Conservation (phyloP, 1,140 invertebrate genomes). For the Drosophila ogumai region DNA sequence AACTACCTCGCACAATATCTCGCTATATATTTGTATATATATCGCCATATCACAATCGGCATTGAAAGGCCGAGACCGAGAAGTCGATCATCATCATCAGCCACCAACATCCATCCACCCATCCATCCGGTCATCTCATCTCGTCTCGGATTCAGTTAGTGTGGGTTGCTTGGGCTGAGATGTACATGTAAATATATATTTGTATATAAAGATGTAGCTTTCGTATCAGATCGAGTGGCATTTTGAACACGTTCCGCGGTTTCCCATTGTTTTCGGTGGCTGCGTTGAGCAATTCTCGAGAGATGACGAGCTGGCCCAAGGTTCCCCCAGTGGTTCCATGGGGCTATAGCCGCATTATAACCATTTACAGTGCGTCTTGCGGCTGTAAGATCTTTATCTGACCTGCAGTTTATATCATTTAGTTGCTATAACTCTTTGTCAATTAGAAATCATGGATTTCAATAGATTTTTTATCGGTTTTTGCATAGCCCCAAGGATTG, state of each 20-base stretch:
- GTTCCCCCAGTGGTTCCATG: slow-evolving; percentile 13
- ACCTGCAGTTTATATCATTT: slow-evolving; percentile 1
- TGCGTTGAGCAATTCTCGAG: slow-evolving; percentile 42
- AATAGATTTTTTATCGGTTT: background rate
- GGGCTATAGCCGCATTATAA: slow-evolving; percentile 3
- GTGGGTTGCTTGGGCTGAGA: slow-evolving; percentile 14
- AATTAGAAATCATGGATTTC: background rate
- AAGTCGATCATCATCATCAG: slow-evolving; percentile 8
- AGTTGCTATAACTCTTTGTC: background rate
- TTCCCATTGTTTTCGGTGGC: slow-evolving; percentile 42
- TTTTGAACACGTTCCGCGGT: slow-evolving; percentile 65
- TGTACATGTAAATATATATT: background rate
- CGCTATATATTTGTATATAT: background rate
- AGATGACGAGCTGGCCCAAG: slow-evolving; percentile 37
- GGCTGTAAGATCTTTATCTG: slow-evolving; percentile 7
- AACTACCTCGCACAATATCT: slow-evolving; percentile 26
- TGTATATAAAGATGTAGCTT: slow-evolving; percentile 1
- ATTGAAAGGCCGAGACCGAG: slow-evolving; percentile 14
- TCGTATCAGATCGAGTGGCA: slow-evolving; percentile 62
- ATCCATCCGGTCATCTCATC: slow-evolving; percentile 17
- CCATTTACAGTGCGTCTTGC: slow-evolving; percentile 13
- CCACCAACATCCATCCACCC: slow-evolving; percentile 2
- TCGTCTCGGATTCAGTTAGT: slow-evolving; percentile 5
- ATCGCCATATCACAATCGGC: slow-evolving; percentile 9
- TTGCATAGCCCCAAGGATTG: too few species aligned